Conservation (phyloP, 2,113 vertebrate species). For the Notarius quadriscutis region DNA sequence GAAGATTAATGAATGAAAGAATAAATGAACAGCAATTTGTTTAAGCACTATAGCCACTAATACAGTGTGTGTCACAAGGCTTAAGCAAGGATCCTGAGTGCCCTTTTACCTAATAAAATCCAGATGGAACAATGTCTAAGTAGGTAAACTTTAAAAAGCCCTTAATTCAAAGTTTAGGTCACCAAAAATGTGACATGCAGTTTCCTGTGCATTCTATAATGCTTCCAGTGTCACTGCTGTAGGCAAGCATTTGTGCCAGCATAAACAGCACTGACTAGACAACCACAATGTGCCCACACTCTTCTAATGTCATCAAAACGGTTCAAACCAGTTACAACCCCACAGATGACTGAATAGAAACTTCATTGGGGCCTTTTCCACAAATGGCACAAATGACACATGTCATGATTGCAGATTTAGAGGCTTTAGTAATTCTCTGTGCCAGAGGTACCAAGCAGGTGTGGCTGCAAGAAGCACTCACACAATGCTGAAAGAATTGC, state of each 20-base stretch:
- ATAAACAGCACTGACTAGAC: not conserved
- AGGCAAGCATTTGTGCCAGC: not conserved
- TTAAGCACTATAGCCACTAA: not conserved
- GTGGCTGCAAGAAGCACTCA: not conserved
- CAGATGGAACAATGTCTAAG: not conserved
- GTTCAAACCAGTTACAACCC: not conserved
- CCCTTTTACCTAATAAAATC: not conserved
- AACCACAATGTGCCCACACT: not conserved
- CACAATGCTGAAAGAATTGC: too few relatives aligned
- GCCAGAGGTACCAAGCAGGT: not conserved
- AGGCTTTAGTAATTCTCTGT: not conserved
- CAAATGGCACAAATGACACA: not conserved
- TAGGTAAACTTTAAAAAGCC: not conserved
- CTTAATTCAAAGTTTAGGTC: not conserved
- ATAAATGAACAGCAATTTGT: not conserved
- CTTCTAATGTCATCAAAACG: not conserved
- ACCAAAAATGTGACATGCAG: not conserved
- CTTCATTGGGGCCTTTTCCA: not conserved
- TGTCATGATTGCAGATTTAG: not conserved
- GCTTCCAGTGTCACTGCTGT: not conserved
- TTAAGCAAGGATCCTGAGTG: not conserved
- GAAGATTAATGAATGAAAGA: not conserved
- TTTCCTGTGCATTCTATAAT: not conserved
- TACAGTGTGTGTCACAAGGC: not conserved
- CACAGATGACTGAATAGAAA: not conserved